Evolutionary conservation across 2,888 invertebrate genomes (phyloP).

Genomic region (Dynastes hyllus): DNA sequence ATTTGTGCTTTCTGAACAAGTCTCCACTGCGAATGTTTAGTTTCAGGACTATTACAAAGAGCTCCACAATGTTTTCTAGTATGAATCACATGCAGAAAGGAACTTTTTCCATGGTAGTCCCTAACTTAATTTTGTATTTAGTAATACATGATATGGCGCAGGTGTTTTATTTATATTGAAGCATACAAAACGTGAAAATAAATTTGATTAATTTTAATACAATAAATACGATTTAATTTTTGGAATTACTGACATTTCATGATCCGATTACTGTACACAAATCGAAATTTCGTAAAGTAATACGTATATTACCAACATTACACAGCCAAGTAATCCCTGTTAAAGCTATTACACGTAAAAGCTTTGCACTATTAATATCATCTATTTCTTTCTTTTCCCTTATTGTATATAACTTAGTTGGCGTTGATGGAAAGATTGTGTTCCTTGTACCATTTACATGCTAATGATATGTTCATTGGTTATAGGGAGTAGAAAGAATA

Average conservation of each 20-base stretch:
- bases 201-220: background rate
- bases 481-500: constrained; percentile 55
- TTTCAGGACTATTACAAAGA: too few relatives aligned
- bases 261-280: background rate
- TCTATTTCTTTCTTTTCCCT: too few relatives aligned
- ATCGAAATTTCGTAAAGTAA: background rate
- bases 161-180: too few relatives aligned
- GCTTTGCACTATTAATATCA: background rate
- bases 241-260: background rate
- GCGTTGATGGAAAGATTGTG: constrained; percentile 38
- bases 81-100: too few relatives aligned
- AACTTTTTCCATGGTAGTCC: too few relatives aligned
- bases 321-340: background rate
- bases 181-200: too few relatives aligned
- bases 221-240: background rate
- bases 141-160: too few relatives aligned
- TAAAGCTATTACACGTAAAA: background rate
- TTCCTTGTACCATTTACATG: constrained; percentile 36
- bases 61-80: too few relatives aligned
- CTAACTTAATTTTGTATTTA: too few relatives aligned
- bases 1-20: too few relatives aligned
- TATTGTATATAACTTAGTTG: background rate
- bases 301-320: background rate
- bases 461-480: constrained; percentile 49
- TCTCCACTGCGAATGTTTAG: too few relatives aligned